Base-by-base conservation (phyloP, 1,140 invertebrate genomes). In the Neodiprion virginianus region DNA sequence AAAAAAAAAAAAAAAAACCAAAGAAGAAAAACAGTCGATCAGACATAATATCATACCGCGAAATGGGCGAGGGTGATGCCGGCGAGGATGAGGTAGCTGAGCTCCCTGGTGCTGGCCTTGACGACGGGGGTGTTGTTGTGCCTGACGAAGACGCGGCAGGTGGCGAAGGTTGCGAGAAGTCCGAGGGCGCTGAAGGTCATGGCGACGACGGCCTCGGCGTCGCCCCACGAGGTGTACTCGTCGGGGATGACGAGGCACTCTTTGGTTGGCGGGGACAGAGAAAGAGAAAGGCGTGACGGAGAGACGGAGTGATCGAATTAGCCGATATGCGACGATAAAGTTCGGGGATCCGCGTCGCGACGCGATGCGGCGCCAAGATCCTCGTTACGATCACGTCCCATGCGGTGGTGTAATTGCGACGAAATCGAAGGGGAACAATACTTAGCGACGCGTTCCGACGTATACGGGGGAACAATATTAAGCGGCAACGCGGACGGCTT, bases 121-220 rank as follows among this genome's bases (percentile, higher is more conserved):
- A 94, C 93, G 0, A 94, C 91, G 0, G 93, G 92, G 0, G 93
- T 94, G 79, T 92, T 85, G 82, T 94, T 93, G 83, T 93, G 90
- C 48, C 88, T 88, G 14, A 93, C 84, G 82, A 94, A 94, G 14
- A 94, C 89, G 47, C 89, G 81, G 78, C 89, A 89, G 0, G 92
- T 89, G 76, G 91, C 88, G 40, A 90, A 81, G 1, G 93, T 94
- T 0, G 89, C 88, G n/a, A 92, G 78, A 17, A 93, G 88, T n/a
- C 93, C 93, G 17, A 93, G 79, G 40, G 86, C 85, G 47, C 92
- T 91, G 74, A 93, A 88, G 3, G 86, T 84, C 48, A 94, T 88
- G n/a, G 92, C 89, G 9, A 92, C 89, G 23, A 94, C 87, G 0
- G 92, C 89, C 75, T 90, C 88, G 0, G 88, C 89, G 76, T 92